Evolutionary conservation across 2,888 invertebrate genomes (phyloP).

Genomic region (Octonoba sinensis): DNA sequence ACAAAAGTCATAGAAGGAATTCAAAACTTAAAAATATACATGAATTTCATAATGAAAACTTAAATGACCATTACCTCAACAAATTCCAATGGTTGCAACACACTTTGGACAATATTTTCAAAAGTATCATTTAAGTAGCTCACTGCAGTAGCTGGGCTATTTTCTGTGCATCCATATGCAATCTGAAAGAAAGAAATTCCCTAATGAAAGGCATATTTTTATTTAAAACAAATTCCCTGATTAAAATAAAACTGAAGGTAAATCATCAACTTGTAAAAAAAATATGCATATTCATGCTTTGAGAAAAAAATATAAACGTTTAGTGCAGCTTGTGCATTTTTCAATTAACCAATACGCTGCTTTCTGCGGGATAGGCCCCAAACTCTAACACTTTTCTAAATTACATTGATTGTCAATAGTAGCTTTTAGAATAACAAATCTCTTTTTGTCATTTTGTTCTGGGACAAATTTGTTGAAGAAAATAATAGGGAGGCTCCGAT

Average conservation of each 20-base stretch:
- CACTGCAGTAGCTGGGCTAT: constrained; percentile 76
- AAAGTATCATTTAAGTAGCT: constrained; percentile 73
- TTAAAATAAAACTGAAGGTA: background rate
- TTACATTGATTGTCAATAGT: too few relatives aligned
- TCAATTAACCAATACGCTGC: too few relatives aligned
- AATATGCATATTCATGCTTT: too few relatives aligned
- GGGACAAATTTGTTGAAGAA: too few relatives aligned
- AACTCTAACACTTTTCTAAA: too few relatives aligned
- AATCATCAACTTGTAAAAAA: too few relatives aligned
- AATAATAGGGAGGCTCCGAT: too few relatives aligned
- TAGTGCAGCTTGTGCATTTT: too few relatives aligned
- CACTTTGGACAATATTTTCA: constrained; percentile 69
- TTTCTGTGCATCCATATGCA: constrained; percentile 77
- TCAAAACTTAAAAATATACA: background rate
- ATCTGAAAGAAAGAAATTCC: constrained; percentile 70
- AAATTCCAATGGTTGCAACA: constrained; percentile 30
- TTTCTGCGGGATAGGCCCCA: too few relatives aligned
- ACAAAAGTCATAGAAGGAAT: background rate
- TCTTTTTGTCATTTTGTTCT: too few relatives aligned
- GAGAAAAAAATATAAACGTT: too few relatives aligned
- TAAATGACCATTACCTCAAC: constrained; percentile 28
- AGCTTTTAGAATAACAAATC: too few relatives aligned
- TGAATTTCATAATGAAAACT: background rate
- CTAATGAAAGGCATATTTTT: background rate
- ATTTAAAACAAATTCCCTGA: background rate